Base-by-base conservation (phyloP, 2,113 vertebrate genomes). In the Phaetusa simplex region DNA sequence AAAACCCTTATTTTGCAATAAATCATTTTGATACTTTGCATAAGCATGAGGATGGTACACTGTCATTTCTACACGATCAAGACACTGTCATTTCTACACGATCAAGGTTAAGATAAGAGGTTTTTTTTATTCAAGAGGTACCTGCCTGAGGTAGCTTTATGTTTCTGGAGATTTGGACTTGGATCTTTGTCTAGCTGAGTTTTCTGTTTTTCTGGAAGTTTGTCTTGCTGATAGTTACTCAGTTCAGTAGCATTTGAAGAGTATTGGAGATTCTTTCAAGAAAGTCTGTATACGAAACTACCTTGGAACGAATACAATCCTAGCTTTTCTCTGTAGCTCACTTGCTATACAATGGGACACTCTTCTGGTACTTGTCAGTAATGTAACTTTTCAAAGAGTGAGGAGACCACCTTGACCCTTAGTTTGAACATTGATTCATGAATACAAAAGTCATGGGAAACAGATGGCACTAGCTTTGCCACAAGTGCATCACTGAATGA, bases 311-410 rank as follows among this genome's bases (percentile, higher is more conserved):
- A 94, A 26, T 24, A 24, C 18, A 86, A n/a, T 40, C 29, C 32
- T 58, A n/a, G 13, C 13, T 45, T 90, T 42, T 89, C 42, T 58
- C 45, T 82, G 71, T 77, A 85, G 66, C 71, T 94, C 47, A 62
- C 81, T 95, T 72, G 53, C 50, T 91, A 36, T 93, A 66, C 81
- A 93, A 96, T 85, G 53, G 74, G 86, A 95, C 87, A 93, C 94
- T 91, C 89, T 91, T 94, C 94, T 93, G 89, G 78, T 81, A 58
- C 61, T 83, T 82, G 29, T 69, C 59, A 93, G 86, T 87, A 97
- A 82, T 72, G 30, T 94, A 95, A 82, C 32, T 91, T 78, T 74
- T 64, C 66, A 81, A 85, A 91, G n/a, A 93, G 23, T 2, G 3
- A 85, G 43, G 36, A 86, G 78, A 80, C 27, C 55, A 65, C 86